Evolutionary conservation across 2,797 vertebrate species (phyloP), one percentile per base, ranked within the genome.

Genomic region (Gymnothorax javanicus): DNA sequence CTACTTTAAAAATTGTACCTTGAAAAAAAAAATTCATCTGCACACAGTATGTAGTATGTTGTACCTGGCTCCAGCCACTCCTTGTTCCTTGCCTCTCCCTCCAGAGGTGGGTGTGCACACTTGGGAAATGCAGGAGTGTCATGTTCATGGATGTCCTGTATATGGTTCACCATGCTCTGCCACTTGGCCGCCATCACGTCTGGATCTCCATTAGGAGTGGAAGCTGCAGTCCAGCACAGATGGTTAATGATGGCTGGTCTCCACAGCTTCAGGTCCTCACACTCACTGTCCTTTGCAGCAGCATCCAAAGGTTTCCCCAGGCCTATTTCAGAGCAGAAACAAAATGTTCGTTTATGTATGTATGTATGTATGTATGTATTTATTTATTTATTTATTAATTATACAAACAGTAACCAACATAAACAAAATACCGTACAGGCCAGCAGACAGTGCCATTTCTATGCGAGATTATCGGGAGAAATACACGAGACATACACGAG

Each of bases 171-270:
- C 25, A 86, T 5, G 54, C 85, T 86, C 52, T 1, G 85, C 85
- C 56, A n/a, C 85, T 86, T 79, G 0, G 85, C 85, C 56, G 77
- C 56, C 85, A 60, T 86, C 17, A 79, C 69, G 20, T 60, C 85
- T 52, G 56, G 54, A n/a, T 62, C n/a, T 15, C 71, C 85, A 79
- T 79, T 50, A 7, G 73, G 33, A 20, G n/a, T n/a, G n/a, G n/a
- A n/a, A 59, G 82, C 54, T 7, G 82, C 54, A 59, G 57, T 52
- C 60, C 59, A 50, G 83, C 11, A 25, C 8, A 60, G 59, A 15
- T 60, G 59, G 59, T 60, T 60, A 13, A 60, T 15, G 12, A 60
- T 13, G 12, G 59, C 59, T 60, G 9, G 59, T 17, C 59, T 60
- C 59, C 59, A 60, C 59, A 60, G 59, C 59, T 13, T 60, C 12